Evolutionary conservation across 2,113 vertebrate species (phyloP).

Genomic region (Oenanthe oenanthe): DNA sequence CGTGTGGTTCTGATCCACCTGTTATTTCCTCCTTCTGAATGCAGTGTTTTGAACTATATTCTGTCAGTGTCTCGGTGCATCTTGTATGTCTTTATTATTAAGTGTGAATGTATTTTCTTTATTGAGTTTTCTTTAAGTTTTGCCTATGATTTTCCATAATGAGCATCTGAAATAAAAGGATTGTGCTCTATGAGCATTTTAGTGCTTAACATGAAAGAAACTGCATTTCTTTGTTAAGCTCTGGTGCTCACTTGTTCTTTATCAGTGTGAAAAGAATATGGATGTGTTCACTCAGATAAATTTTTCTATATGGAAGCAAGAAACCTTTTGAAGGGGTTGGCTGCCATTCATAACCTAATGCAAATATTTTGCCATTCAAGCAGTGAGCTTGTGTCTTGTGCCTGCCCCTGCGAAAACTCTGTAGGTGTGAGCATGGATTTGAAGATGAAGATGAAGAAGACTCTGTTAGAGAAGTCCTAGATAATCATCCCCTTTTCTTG

Average conservation of each 20-base stretch:
- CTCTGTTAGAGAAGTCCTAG: constrained; percentile 34
- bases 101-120: constrained; percentile 60
- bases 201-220: constrained; percentile 27
- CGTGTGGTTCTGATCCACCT: constrained; percentile 36
- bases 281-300: constrained; percentile 34
- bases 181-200: constrained; percentile 15
- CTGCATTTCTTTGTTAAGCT: constrained; percentile 22
- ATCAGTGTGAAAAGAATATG: neutral
- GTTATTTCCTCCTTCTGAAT: constrained; percentile 43
- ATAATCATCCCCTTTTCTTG: constrained; percentile 15
- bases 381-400: constrained; percentile 34
- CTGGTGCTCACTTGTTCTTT: constrained; percentile 38
- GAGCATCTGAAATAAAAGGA: constrained; percentile 31
- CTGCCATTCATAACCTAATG: neutral
- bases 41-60: constrained; percentile 45
- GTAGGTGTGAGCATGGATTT: neutral
- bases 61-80: constrained; percentile 62
- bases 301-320: constrained; percentile 27
- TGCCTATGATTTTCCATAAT: neutral
- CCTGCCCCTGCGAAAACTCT: constrained; percentile 26
- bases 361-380: constrained; percentile 15
- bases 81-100: constrained; percentile 53
- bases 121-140: constrained; percentile 15
- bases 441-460: constrained; percentile 42
- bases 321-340: constrained; percentile 4